phyloP scores from a whole-genome alignment of 2,888 invertebrate genomes.

The Apamea monoglypha region DNA sequence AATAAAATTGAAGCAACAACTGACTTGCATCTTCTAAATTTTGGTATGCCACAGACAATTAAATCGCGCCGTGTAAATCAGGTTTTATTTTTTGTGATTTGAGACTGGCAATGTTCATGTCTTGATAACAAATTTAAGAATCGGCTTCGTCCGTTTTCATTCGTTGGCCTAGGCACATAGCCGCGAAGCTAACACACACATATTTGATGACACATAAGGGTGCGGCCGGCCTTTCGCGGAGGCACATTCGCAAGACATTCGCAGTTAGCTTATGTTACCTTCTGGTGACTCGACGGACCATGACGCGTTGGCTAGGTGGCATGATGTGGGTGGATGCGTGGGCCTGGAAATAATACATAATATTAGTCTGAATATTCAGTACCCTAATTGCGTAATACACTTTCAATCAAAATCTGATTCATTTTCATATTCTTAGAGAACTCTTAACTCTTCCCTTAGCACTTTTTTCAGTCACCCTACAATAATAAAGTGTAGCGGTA shows the following conservation, averaged over 20 bases:
- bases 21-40: neutral
- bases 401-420: neutral
- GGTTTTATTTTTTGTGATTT: neutral
- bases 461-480: neutral
- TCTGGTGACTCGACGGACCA: slow-evolving; percentile 92
- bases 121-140: neutral
- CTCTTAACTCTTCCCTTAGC: neutral
- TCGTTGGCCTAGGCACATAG: neutral
- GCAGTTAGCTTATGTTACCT: slow-evolving; percentile 85
- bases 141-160: neutral
- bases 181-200: slow-evolving; percentile 36
- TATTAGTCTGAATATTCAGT: neutral
- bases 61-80: neutral
- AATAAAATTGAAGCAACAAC: neutral
- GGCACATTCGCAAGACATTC: slow-evolving; percentile 54
- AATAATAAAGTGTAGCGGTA: too few relatives aligned
- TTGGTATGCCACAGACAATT: neutral
- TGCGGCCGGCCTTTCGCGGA: slow-evolving; percentile 83
- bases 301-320: slow-evolving; percentile 90
- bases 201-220: slow-evolving; percentile 10
- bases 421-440: neutral
- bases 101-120: neutral
- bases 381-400: neutral
- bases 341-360: slow-evolving; percentile 72
- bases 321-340: slow-evolving; percentile 73